A percentile compares a stretch with the other conserved stretches of the same genome.
phyloP scores from a whole-genome alignment of 2,797 vertebrate genomes.

The Muraenolepis orangiensis region DNA sequence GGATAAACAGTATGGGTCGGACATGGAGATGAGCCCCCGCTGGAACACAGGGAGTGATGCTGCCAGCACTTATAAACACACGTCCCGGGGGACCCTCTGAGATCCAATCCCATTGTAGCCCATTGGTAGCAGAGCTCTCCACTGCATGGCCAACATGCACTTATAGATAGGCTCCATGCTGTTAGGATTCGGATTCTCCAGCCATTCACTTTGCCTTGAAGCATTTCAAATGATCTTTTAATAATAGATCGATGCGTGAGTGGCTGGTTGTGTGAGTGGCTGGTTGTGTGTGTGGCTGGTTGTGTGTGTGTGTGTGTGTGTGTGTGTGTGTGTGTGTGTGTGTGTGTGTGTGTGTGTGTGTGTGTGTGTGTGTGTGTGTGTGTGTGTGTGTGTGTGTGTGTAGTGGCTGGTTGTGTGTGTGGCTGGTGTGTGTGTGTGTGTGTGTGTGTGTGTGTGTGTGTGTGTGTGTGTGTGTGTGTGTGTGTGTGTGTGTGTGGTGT shows the following conservation, averaged over 20 bases:
- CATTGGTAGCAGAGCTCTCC: not conserved
- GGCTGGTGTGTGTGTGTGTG: too few species aligned
- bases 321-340: too few species aligned
- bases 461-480: too few species aligned
- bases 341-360: too few species aligned
- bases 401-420: too few species aligned
- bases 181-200: not conserved
- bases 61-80: not conserved
- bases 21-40: not conserved
- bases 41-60: not conserved
- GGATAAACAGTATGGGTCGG: not conserved
- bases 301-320: not conserved
- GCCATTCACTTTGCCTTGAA: constrained; percentile 16
- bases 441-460: too few species aligned
- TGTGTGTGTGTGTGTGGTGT: too few species aligned
- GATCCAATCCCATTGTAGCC: constrained; percentile 29
- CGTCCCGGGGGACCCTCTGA: not conserved
- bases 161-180: not conserved
- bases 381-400: too few species aligned
- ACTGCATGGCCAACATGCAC: not conserved
- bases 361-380: too few species aligned
- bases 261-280: constrained; percentile 20
- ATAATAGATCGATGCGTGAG: constrained; percentile 52
- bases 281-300: constrained; percentile 3
- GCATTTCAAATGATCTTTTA: not conserved